Evolutionary conservation across 2,113 vertebrate genomes (phyloP).

Genomic region (Paedocypris sp.): DNA sequence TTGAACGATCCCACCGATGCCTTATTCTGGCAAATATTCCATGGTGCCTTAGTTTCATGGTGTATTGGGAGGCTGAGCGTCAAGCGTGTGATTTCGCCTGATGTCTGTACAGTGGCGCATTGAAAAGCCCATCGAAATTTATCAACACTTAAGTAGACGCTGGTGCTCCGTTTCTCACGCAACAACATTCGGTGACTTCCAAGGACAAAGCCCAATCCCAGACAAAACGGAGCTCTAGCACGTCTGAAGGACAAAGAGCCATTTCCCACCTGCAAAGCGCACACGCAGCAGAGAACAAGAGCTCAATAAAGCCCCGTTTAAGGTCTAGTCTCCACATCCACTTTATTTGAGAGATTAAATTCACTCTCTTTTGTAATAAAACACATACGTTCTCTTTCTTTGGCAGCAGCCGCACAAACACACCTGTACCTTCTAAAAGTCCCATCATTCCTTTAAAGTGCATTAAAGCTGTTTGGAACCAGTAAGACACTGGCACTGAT

Average conservation of each 20-base stretch:
- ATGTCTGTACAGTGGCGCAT: background rate
- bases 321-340: background rate
- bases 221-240: conserved; percentile 11
- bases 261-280: conserved; percentile 23
- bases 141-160: background rate
- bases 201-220: conserved; percentile 14
- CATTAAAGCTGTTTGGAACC: no score
- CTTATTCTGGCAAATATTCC: background rate
- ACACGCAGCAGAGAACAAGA: background rate
- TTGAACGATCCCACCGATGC: background rate
- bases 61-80: background rate
- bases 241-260: conserved; percentile 18
- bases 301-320: conserved; percentile 4
- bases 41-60: background rate
- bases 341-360: conserved; percentile 13
- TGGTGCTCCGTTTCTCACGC: conserved; percentile 7
- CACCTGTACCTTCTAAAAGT: background rate
- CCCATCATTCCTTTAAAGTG: background rate
- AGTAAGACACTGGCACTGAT: no score
- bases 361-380: conserved; percentile 15
- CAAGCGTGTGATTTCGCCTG: background rate
- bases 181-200: conserved; percentile 18
- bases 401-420: conserved; percentile 11
- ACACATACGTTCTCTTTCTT: conserved; percentile 10
- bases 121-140: background rate